Evolutionary conservation across 2,888 invertebrate genomes (phyloP), one percentile per base, ranked within the genome.

Genomic region (Aquatica leii): DNA sequence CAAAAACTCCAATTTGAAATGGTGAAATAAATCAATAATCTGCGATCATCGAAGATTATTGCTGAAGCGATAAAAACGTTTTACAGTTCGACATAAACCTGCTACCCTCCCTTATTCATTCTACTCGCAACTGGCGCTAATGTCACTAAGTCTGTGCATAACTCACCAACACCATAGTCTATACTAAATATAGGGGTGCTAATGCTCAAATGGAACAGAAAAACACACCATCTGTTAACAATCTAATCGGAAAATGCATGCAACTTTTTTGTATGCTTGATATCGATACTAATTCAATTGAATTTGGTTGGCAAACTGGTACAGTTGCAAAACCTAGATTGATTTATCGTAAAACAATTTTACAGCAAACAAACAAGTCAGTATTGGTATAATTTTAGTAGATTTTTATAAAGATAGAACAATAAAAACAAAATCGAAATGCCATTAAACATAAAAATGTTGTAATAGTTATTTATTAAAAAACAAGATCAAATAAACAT

Each of bases 171-270:
- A 64, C 67, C 57, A 58, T 55, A 37, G 59, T 37, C 63, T 35
- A 51, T 55, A 57, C 43, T 34, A 21, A 35, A 61, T 58, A 41
- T 61, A 66, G 73, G 80, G 80, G 80, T 78, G 79, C 78, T 82
- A 82, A 82, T 81, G 81, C 80, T 79, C 76, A 82, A 82, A 82
- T 82, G 82, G 82, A 79, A 82, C 77, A 82, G 82, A 82, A 82
- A 82, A 82, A 81, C 78, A 73, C 78, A 82, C 82, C 82, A 82
- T 82, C 82, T 82, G 82, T 78, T 82, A 79, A 78, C 81, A 81
- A 82, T 82, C 80, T 75, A 75, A 69, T 66, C 56, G 66, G 57
- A 63, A 66, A 66, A 68, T 61, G 65, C 51, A 61, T 59, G 49
- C 60, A 55, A 58, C 62, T 68, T 68, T 24, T 70, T 68, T 70